Evolutionary conservation across 2,888 invertebrate genomes (phyloP).

Genomic region (Troides aeacus): DNA sequence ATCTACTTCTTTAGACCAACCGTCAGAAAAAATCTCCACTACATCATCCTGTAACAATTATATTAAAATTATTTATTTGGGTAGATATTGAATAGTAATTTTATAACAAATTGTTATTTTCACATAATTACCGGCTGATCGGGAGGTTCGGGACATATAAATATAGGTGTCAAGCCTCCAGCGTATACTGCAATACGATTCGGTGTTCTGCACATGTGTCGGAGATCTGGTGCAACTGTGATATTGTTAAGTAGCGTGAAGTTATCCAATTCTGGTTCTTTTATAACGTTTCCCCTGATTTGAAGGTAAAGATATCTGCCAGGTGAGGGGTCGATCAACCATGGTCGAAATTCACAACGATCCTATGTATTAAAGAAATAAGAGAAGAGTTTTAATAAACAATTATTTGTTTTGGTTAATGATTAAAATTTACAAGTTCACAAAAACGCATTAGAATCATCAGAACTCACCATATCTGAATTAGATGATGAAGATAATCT

Average conservation of each 20-base stretch:
- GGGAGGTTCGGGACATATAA: conserved; percentile 80
- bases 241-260: conserved; percentile 78
- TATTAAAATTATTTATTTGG: neutral
- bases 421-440: too few relatives aligned
- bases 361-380: conserved; percentile 77
- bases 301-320: conserved; percentile 90
- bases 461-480: conserved; percentile 71
- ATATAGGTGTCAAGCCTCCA: conserved; percentile 81
- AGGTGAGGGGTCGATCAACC: conserved; percentile 88
- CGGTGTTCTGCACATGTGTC: conserved; percentile 84
- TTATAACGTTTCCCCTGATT: conserved; percentile 83
- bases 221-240: conserved; percentile 78
- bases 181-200: conserved; percentile 90
- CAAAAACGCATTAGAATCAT: too few relatives aligned
- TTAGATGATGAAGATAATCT: conserved; percentile 76
- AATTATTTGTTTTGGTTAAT: too few relatives aligned
- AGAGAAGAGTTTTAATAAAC: neutral
- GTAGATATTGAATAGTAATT: neutral
- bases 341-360: conserved; percentile 89
- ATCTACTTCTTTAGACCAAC: conserved; percentile 82
- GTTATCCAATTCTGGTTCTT: conserved; percentile 72
- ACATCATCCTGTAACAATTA: conserved; percentile 73
- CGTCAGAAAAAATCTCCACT: conserved; percentile 91
- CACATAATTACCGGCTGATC: conserved; percentile 50
- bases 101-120: neutral